Evolutionary conservation across 2,888 invertebrate species (phyloP).

Genomic region (Diabrotica balteata): DNA sequence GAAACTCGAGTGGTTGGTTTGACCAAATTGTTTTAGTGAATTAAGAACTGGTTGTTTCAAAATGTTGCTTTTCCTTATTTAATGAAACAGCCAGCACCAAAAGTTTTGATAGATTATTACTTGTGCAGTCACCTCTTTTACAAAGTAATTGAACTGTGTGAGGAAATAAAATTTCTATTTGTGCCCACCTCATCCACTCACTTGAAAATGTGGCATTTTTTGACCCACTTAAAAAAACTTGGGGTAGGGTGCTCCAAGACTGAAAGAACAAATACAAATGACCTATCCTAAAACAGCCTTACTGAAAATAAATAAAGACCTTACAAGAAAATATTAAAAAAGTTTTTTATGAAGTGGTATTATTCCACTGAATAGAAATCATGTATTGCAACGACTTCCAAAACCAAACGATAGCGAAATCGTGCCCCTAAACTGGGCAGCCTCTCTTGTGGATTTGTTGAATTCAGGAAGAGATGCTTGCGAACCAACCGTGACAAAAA

Average conservation of each 20-base stretch:
- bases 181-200: neutral
- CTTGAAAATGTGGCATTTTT: neutral
- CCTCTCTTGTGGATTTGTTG: no score
- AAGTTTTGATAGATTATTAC: neutral
- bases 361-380: no score
- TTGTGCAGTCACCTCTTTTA: constrained; percentile 13
- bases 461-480: no score
- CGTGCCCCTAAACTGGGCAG: no score
- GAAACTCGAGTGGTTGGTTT: neutral
- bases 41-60: constrained; percentile 11
- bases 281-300: neutral
- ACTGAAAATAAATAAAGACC: no score
- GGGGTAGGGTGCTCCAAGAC: neutral
- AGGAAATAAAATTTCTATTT: constrained; percentile 12
- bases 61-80: no score
- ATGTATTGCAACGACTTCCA: neutral
- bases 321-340: no score
- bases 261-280: constrained; percentile 6
- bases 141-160: neutral
- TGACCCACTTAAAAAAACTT: neutral
- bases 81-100: no score
- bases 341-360: no score
- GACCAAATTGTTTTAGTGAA: constrained; percentile 13
- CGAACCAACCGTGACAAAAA: no score
- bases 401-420: neutral